Percentiles rank a stretch among this genome's conserved stretches.
Conservation (phyloP, 2,797 vertebrate genomes). For the Nyctibius grandis region DNA sequence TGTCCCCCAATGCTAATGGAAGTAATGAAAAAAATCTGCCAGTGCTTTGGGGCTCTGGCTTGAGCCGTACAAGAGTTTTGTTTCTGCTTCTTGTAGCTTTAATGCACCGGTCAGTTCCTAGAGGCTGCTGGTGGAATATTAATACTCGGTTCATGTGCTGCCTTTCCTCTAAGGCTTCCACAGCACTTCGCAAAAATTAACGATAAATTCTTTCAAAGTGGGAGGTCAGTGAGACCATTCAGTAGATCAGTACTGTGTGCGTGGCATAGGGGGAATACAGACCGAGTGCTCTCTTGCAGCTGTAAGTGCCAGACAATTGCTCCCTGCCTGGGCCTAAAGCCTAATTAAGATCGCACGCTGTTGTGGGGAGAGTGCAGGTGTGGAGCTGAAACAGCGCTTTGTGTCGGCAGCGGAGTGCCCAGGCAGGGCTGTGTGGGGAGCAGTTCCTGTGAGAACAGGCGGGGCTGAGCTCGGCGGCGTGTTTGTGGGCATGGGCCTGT, state of each 20-base stretch:
- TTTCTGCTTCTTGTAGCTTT: not conserved
- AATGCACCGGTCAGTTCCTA: not conserved
- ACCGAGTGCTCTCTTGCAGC: not conserved
- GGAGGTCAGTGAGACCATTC: not conserved
- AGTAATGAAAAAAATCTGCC: not conserved
- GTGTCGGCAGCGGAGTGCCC: not conserved
- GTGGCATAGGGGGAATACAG: not conserved
- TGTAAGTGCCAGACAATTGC: not conserved
- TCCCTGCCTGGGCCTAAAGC: not conserved
- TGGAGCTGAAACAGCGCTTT: not conserved
- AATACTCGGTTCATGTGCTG: not conserved
- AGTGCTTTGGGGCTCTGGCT: not conserved
- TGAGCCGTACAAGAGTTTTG: not conserved
- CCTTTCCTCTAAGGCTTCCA: not conserved
- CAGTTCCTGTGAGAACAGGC: not conserved
- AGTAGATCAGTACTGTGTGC: not conserved
- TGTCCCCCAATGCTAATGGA: not conserved
- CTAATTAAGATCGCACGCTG: not conserved
- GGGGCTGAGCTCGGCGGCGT: not conserved
- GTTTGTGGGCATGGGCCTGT: not conserved
- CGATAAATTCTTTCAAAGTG: not conserved
- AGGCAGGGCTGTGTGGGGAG: not conserved
- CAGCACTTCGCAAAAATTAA: not conserved
- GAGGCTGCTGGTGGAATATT: not conserved
- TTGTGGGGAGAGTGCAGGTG: not conserved